Evolutionary conservation across 2,888 invertebrate species (phyloP), one percentile per base, ranked within the genome.

Genomic region (Eulithis testata): DNA sequence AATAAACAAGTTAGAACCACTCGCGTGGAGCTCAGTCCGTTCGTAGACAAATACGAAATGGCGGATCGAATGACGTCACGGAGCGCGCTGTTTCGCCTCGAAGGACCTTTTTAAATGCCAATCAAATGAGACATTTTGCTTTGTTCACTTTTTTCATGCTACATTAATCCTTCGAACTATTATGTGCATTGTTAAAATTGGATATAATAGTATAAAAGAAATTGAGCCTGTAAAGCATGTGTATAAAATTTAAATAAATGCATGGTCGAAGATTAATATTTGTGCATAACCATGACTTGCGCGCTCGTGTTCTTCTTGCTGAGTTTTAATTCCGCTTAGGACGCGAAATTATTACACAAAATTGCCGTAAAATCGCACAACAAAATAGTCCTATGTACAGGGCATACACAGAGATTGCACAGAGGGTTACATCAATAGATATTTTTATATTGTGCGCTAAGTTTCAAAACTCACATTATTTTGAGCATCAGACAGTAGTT

Each of bases 401-500:
- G 84, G 83, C 84, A 83, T 87, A 89, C 88, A 87, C 84, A 89
- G 83, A 88, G 85, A 87, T 86, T 89, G 88, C 87, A 86, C 84
- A 87, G 86, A 85, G 88, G 90, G 86, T 88, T 88, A 91, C 89
- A 90, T 85, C 86, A 87, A 89, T 88, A 89, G 80, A 84, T 85
- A 87, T 83, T 82, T 78, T 73, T 86, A 89, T 89, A 90, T 91
- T 93, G 92, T 93, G 92, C 92, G 92, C 90, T 90, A 90, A 90
- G 91, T 91, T 90, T 86, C 91, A 87, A 86, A 72, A 83, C 90
- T 90, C 89, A 91, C 89, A 88, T 85, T 86, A 86, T 86, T 85
- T 93, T 93, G 92, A 93, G 92, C 92, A 91, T 90, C 84, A 84
- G 91, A 92, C 91, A 93, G 91, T 86, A 88, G 90, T 89, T 82